phyloP scores from a whole-genome alignment of 1,140 invertebrate species.

The Lepidurus couesii region DNA sequence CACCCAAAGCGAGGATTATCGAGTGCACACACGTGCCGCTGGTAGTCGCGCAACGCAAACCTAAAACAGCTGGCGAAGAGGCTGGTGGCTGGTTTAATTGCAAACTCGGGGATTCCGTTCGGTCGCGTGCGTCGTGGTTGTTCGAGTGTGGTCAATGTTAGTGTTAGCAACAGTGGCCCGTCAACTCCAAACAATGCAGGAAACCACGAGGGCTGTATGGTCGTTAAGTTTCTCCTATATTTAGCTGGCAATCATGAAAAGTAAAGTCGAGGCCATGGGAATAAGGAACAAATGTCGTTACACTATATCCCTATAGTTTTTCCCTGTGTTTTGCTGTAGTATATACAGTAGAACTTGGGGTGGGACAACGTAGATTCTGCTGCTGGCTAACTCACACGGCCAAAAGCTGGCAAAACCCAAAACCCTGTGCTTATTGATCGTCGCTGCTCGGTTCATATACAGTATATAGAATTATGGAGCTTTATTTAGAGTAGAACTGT shows the following conservation, averaged over 20 bases:
- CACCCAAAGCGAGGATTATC: background rate
- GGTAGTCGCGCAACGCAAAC: background rate
- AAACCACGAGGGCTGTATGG: too few species aligned
- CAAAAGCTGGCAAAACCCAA: constrained; percentile 7
- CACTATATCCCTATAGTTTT: too few species aligned
- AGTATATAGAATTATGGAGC: background rate
- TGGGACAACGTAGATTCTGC: background rate
- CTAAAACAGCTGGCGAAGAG: background rate
- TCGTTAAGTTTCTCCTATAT: too few species aligned
- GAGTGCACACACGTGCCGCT: background rate
- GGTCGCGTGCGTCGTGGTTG: background rate
- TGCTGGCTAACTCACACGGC: background rate
- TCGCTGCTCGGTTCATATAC: background rate
- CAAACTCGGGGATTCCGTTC: background rate
- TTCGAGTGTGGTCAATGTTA: too few species aligned
- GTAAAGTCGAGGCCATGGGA: too few species aligned
- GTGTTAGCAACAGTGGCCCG: too few species aligned
- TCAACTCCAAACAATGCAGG: too few species aligned
- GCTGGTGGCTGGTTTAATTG: background rate
- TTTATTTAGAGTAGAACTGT: background rate
- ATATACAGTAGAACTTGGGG: too few species aligned
- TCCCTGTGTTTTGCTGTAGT: too few species aligned
- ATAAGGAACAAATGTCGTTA: too few species aligned
- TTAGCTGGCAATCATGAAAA: too few species aligned
- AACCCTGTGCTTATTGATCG: constrained; percentile 15